Evolutionary conservation across 2,888 invertebrate species (phyloP).

Genomic region (Conchocele bisecta): DNA sequence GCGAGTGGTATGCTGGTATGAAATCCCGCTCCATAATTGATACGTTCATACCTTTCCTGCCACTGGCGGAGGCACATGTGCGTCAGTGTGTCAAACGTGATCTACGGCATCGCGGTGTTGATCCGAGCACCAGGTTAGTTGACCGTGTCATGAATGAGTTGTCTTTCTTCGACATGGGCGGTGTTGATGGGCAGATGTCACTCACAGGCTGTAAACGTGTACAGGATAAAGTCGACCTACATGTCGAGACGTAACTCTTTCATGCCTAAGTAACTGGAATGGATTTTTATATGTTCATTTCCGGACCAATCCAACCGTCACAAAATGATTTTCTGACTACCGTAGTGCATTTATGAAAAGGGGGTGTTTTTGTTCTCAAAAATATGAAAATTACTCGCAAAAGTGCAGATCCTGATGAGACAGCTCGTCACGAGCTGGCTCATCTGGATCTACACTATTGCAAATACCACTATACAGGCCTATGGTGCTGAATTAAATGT

Average conservation of each 20-base stretch:
- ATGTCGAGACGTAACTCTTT: constrained; percentile 49
- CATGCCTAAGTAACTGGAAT: no score
- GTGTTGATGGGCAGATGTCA: constrained; percentile 63
- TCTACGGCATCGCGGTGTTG: constrained; percentile 61
- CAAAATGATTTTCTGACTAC: no score
- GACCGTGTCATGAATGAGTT: constrained; percentile 66
- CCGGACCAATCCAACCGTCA: no score
- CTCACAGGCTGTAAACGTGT: constrained; percentile 78
- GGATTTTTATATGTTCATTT: no score
- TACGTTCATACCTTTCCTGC: constrained; percentile 75
- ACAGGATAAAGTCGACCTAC: constrained; percentile 73
- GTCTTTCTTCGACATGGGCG: constrained; percentile 66
- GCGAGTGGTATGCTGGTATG: constrained; percentile 68
- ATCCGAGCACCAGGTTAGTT: constrained; percentile 58
- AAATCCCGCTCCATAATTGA: constrained; percentile 60
- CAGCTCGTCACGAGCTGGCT: no score
- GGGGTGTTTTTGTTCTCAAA: no score
- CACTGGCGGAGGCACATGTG: constrained; percentile 73
- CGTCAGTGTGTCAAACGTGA: constrained; percentile 72
- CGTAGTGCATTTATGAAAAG: no score
- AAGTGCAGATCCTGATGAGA: no score
- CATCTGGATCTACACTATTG: no score
- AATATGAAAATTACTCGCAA: no score
- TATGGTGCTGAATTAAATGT: no score
- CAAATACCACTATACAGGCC: no score